Evolutionary conservation across 64 coral and sea anemone species (phyloP).

Genomic region (Montipora efflorescens): DNA sequence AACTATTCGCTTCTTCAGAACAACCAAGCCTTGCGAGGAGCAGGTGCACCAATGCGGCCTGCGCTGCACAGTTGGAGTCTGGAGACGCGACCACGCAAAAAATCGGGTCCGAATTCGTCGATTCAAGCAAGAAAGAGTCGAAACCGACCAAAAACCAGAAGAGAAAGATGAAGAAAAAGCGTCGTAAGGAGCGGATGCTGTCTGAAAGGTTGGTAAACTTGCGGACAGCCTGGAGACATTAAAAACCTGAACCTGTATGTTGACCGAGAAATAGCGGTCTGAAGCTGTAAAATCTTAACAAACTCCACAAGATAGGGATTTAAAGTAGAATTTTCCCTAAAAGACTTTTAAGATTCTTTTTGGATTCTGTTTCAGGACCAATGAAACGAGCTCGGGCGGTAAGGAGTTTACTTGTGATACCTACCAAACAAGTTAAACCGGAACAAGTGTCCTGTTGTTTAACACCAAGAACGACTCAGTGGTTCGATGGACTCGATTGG

Average conservation of each 20-base stretch:
- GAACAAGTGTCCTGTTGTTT: not conserved
- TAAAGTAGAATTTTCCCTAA: too few species aligned
- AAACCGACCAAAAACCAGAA: slow-evolving; percentile 62
- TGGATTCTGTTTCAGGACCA: slow-evolving; percentile 2
- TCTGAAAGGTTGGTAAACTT: not conserved
- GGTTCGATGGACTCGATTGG: not conserved
- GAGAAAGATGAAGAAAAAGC: slow-evolving; percentile 73
- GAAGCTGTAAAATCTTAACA: too few species aligned
- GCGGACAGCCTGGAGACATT: too few species aligned
- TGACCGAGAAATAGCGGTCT: too few species aligned
- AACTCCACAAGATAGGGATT: too few species aligned
- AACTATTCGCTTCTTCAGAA: not conserved
- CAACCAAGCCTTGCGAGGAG: not conserved
- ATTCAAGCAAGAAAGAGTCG: not conserved
- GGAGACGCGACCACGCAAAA: not conserved
- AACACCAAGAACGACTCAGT: not conserved
- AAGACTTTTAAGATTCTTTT: not conserved
- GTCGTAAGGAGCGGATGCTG: slow-evolving; percentile 10
- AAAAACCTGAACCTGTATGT: too few species aligned
- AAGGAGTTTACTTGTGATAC: slow-evolving; percentile 29
- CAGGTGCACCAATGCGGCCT: too few species aligned
- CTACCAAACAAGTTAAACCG: not conserved
- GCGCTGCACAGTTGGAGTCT: not conserved
- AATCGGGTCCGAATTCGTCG: not conserved
- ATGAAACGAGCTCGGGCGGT: not conserved